These are phyloP conservation scores for Neodontobutis hainanensis DNA, from an alignment of 2,113 vertebrate species.

Conservation along the genomic window DNA sequence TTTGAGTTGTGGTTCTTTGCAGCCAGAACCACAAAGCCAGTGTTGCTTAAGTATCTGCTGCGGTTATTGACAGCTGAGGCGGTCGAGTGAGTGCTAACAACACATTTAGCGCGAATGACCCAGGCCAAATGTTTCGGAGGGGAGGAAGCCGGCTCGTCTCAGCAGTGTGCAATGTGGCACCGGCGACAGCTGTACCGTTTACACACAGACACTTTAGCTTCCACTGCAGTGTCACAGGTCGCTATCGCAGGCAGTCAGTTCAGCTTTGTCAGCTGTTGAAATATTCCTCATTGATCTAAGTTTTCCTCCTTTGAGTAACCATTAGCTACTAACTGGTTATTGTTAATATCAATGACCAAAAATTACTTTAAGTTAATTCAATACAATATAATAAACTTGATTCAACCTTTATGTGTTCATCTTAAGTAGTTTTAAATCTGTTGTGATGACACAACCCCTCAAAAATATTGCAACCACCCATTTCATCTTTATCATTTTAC, in stretches of 20 bases:
- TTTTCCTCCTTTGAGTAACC: neutral
- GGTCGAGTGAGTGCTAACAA: conserved; percentile 67
- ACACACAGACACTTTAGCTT: conserved; percentile 31
- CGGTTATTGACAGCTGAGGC: conserved; percentile 68
- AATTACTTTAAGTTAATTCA: too few species aligned
- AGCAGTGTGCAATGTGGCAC: conserved; percentile 59
- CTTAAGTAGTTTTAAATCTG: too few species aligned
- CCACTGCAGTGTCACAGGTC: conserved; percentile 14
- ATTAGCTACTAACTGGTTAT: too few species aligned
- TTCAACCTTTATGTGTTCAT: too few species aligned
- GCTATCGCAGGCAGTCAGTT: conserved; percentile 34
- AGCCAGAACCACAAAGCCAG: conserved; percentile 6
- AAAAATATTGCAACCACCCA: too few species aligned
- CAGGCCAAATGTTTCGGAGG: conserved; percentile 66
- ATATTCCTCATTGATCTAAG: conserved; percentile 2
- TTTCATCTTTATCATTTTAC: too few species aligned
- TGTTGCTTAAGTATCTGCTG: conserved; percentile 36
- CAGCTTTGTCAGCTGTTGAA: conserved; percentile 8
- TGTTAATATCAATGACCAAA: too few species aligned
- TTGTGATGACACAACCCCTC: too few species aligned
- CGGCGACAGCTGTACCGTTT: conserved; percentile 61
- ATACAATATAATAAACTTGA: too few species aligned
- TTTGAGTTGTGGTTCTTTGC: conserved; percentile 19
- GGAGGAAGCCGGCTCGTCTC: conserved; percentile 56
- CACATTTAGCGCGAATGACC: conserved; percentile 66